Base-by-base conservation (phyloP, 2,888 invertebrate genomes). In the Tenthredo livida region DNA sequence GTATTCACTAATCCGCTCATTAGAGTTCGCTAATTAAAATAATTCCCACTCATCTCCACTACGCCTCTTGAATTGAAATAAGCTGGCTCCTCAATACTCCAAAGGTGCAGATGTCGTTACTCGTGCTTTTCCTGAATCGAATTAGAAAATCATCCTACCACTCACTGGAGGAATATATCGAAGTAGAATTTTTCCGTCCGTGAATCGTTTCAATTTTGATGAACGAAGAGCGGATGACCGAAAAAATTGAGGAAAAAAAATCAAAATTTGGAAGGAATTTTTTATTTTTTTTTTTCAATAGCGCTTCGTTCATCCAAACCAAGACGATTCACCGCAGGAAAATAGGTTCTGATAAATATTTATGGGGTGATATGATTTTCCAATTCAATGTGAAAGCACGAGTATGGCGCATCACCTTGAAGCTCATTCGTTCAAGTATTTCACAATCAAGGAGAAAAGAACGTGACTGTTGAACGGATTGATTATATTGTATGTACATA, bases 11-110 rank as follows among this genome's bases (percentile, higher is more conserved):
- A 77, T n/a, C 29, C 50, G 29, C 54, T 77, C 25, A 50, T 77
- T 77, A 47, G 50, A 54, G 77, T 77, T 25, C 10, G 50, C 12
- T 54, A 10, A 77, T 50, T 77, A 15, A 77, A 77, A 54, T 54
- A 29, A 77, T 73, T 73, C 40, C 43, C 12, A 40, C 72, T 73
- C 72, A 33, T 67, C 33, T 15, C 73, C 40, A 29, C 43, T n/a
- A 54, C 5, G 54, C 54, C 9, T 77, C n/a, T 17, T 21, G n/a
- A 54, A 50, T 50, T 7, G 54, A 54, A 54, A 25, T 21, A 50
- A 61, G 12, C n/a, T n/a, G n/a, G 61, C 2, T 25, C 12, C 25
- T 61, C 25, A 10, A 25, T 54, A n/a, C n/a, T 25, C 12, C 4
- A 61, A 61, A 61, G 43, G 10, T 43, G 29, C n/a, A n/a, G 2